A percentile compares a stretch with the other conserved stretches of the same genome.
phyloP scores from a whole-genome alignment of 2,113 vertebrate genomes.

The Gymnobelideus leadbeateri region DNA sequence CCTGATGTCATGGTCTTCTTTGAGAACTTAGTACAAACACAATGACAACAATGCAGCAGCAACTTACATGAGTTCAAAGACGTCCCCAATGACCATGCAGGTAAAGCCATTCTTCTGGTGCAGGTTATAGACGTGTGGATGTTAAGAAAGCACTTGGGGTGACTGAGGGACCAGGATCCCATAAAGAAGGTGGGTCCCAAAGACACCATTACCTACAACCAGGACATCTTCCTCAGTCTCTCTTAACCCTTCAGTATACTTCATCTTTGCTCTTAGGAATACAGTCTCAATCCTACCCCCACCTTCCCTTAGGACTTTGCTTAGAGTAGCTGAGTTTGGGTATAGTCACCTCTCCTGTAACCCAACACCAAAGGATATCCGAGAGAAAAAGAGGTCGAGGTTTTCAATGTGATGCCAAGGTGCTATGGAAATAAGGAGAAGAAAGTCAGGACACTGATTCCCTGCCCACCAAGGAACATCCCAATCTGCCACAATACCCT shows the following conservation, averaged over 20 bases:
- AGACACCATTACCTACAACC: neutral
- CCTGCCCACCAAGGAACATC: no score
- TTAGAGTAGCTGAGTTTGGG: constrained; percentile 16
- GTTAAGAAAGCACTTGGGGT: constrained; percentile 67
- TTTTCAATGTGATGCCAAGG: constrained; percentile 99
- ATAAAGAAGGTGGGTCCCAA: constrained; percentile 37
- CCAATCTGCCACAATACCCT: neutral
- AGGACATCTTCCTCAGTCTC: neutral
- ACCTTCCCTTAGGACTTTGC: constrained; percentile 3
- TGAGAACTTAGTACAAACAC: no score
- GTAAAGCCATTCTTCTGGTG: constrained; percentile 99
- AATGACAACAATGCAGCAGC: no score
- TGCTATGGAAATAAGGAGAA: constrained; percentile 84
- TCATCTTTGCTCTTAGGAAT: constrained; percentile 7
- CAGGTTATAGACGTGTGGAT: constrained; percentile 93
- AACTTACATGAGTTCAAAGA: constrained; percentile 97
- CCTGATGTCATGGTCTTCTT: no score
- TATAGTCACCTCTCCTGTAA: neutral
- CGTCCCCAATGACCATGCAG: constrained; percentile 97
- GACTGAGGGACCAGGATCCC: constrained; percentile 9
- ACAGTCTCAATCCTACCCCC: constrained; percentile 11
- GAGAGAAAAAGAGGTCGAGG: constrained; percentile 98
- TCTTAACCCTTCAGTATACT: constrained; percentile 10
- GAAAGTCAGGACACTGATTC: constrained; percentile 48
- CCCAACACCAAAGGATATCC: constrained; percentile 94